A percentile compares a stretch with the other conserved stretches of the same genome.
Conservation (phyloP, 2,797 vertebrate genomes). For the Telmatherina bonti region DNA sequence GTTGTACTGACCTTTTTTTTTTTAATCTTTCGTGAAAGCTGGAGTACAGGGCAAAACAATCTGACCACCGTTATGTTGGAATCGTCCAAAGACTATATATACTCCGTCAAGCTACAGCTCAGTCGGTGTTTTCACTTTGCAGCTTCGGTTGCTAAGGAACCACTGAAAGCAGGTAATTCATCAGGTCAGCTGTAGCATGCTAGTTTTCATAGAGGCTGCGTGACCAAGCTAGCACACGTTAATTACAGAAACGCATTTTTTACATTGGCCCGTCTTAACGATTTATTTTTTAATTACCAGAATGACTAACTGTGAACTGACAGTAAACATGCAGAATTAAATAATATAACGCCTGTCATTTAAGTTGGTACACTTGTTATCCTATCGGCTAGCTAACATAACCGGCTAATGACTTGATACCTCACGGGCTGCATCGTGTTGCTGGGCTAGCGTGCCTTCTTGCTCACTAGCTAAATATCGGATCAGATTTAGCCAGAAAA, state of each 20-base stretch:
- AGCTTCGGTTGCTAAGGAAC: constrained; percentile 84
- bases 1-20: accelerated
- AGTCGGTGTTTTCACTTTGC: constrained; percentile 52
- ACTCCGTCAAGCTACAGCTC: not conserved
- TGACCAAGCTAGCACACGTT: constrained; percentile 47
- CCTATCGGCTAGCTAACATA: constrained; percentile 50
- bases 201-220: constrained; percentile 57
- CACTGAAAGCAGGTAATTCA: constrained; percentile 78
- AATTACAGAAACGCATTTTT: not conserved
- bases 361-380: constrained; percentile 42
- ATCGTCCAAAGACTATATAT: constrained; percentile 77
- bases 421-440: constrained; percentile 66
- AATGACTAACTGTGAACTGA: constrained; percentile 13
- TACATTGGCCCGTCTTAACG: not conserved
- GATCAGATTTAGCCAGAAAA: constrained; percentile 9
- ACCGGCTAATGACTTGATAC: constrained; percentile 50
- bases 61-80: constrained; percentile 53
- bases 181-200: constrained; percentile 74
- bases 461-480: constrained; percentile 14
- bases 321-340: constrained; percentile 6
- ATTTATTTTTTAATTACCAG: not conserved
- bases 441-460: constrained; percentile 44
- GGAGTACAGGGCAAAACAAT: accelerated
- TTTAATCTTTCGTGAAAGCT: not conserved
- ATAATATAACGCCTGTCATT: constrained; percentile 23